Percentiles rank a stretch among this genome's conserved stretches.
Conservation (phyloP, 2,113 vertebrate genomes). For the Urocitellus parryii region DNA sequence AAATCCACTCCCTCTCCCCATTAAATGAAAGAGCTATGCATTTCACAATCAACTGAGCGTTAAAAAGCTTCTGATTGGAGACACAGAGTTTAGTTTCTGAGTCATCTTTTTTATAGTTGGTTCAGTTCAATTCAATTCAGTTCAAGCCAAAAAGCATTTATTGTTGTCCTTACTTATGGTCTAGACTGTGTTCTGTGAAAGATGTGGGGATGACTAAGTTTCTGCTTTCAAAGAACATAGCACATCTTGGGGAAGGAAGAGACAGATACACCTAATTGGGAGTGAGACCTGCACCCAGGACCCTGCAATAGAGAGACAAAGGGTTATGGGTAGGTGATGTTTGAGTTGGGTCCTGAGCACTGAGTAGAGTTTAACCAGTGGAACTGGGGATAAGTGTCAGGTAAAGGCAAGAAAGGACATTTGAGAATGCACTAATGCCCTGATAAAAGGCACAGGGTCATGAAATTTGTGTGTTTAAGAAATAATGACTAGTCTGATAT, state of each 20-base stretch:
- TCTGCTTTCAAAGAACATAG: not conserved
- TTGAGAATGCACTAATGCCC: not conserved
- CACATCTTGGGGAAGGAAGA: not conserved
- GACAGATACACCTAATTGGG: not conserved
- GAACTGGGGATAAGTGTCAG: not conserved
- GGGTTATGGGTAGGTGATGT: not conserved
- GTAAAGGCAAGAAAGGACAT: not conserved
- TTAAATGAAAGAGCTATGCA: not conserved
- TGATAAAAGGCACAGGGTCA: not conserved
- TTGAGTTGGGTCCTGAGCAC: not conserved
- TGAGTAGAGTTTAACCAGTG: not conserved
- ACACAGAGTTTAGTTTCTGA: not conserved
- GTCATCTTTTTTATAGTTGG: not conserved
- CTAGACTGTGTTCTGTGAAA: not conserved
- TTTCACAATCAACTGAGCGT: not conserved
- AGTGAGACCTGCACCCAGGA: not conserved
- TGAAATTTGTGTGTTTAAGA: constrained; percentile 14
- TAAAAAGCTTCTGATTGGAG: not conserved
- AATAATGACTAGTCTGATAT: not conserved
- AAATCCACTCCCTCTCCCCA: not conserved
- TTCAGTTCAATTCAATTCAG: not conserved
- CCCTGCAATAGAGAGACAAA: not conserved
- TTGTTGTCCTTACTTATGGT: not conserved
- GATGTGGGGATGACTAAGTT: not conserved
- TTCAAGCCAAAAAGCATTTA: not conserved